A percentile compares a stretch with the other conserved stretches of the same genome.
Conservation (phyloP, 2,797 vertebrate genomes). For the Choloepus didactylus region DNA sequence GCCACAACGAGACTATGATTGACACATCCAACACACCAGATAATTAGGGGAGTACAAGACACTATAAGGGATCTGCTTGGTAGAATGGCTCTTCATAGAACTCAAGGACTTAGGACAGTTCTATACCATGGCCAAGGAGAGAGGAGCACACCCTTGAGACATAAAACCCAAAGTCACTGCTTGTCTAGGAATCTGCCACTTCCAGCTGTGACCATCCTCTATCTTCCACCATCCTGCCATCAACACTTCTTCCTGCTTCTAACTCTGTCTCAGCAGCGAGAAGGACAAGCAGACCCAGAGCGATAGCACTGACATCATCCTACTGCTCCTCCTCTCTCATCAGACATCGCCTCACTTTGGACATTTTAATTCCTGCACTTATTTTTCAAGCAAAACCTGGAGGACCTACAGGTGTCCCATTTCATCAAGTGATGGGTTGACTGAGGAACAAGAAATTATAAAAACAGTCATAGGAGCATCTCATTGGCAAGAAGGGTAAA, state of each 20-base stretch:
- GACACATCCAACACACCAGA: not conserved
- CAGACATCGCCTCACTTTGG: not conserved
- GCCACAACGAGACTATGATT: not conserved
- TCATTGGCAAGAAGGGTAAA: conserved; percentile 1
- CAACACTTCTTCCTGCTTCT: not conserved
- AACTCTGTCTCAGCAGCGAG: not conserved
- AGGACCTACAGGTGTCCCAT: not conserved
- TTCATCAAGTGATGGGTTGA: conserved; percentile 49
- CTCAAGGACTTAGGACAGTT: not conserved
- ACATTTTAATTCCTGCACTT: conserved; percentile 39
- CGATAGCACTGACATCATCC: not conserved
- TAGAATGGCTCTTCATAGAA: not conserved
- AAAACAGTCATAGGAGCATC: not conserved
- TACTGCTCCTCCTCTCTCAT: not conserved
- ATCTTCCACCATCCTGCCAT: not conserved
- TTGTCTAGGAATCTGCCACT: not conserved
- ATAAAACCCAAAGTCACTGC: not conserved
- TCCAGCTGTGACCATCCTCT: not conserved
- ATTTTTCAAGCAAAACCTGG: conserved; percentile 49
- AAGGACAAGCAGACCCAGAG: not conserved
- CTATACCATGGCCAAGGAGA: not conserved
- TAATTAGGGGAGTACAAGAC: not conserved
- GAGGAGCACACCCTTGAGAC: not conserved
- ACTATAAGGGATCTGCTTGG: not conserved
- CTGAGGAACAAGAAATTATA: not conserved